phyloP scores from a whole-genome alignment of 2,113 vertebrate genomes.

The Muntiacus muntjak region DNA sequence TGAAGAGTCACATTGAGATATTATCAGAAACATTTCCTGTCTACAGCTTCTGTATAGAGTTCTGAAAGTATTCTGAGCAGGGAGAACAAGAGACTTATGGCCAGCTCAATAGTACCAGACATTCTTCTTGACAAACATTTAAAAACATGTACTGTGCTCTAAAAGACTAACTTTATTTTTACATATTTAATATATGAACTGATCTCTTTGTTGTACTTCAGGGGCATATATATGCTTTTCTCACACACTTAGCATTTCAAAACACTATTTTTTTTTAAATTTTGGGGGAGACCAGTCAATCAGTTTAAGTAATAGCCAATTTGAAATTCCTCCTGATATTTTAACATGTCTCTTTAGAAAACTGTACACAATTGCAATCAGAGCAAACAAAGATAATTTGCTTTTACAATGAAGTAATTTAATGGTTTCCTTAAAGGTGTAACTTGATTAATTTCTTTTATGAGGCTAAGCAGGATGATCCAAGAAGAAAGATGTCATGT shows the following conservation, averaged over 20 bases:
- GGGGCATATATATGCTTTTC: background rate
- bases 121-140: background rate
- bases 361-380: conserved; percentile 46
- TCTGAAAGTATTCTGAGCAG: background rate
- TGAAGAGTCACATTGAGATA: background rate
- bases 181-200: background rate
- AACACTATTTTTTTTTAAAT: background rate
- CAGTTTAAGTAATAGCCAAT: conserved; percentile 7
- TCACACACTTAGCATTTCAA: background rate
- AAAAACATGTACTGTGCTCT: background rate
- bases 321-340: conserved; percentile 41
- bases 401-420: conserved; percentile 42
- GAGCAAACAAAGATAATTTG: conserved; percentile 58
- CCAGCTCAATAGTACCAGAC: background rate
- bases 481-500: conserved; percentile 49
- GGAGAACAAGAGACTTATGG: background rate
- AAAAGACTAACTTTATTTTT: background rate
- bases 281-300: background rate
- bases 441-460: conserved; percentile 69
- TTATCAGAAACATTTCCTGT: background rate
- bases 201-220: background rate
- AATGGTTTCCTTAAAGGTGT: conserved; percentile 62
- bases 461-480: conserved; percentile 50
- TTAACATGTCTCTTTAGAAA: conserved; percentile 45
- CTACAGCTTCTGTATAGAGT: background rate